Conservation (phyloP, 1,140 invertebrate genomes). For the Thrips palmi region DNA sequence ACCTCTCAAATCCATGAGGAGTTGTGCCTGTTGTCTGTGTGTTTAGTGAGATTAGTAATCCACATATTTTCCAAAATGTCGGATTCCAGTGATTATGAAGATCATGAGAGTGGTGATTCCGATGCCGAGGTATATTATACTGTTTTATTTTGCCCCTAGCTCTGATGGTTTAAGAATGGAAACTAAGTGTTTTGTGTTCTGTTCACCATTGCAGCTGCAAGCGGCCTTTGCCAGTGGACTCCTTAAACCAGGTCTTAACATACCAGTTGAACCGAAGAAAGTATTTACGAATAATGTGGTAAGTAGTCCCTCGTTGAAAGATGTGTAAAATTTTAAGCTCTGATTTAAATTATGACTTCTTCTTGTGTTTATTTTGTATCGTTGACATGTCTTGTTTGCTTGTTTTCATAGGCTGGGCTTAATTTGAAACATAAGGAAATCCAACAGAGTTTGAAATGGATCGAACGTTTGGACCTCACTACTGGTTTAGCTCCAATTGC, state of each 20-base stretch:
- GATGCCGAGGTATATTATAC: too few relatives aligned
- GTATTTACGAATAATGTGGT: conserved; percentile 45
- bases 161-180: too few relatives aligned
- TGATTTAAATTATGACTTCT: too few relatives aligned
- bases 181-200: too few relatives aligned
- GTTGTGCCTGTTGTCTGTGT: too few relatives aligned
- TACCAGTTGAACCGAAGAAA: conserved; percentile 37
- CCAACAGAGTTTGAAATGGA: conserved; percentile 56
- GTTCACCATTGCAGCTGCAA: conserved; percentile 57
- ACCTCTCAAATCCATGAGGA: too few relatives aligned
- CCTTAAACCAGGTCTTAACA: conserved; percentile 67
- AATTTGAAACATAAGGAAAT: conserved; percentile 53
- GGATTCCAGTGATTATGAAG: background rate
- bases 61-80: background rate
- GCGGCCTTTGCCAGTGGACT: conserved; percentile 62
- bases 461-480: conserved; percentile 64
- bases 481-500: conserved; percentile 57
- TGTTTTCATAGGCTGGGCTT: conserved; percentile 33
- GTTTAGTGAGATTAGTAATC: too few relatives aligned
- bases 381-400: too few relatives aligned
- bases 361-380: background rate
- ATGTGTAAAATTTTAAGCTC: too few relatives aligned
- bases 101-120: background rate
- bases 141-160: too few relatives aligned
- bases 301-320: conserved; percentile 19